These are phyloP conservation scores for Trachurus trachurus DNA, from an alignment of 2,797 vertebrate species.

Conservation along the genomic window DNA sequence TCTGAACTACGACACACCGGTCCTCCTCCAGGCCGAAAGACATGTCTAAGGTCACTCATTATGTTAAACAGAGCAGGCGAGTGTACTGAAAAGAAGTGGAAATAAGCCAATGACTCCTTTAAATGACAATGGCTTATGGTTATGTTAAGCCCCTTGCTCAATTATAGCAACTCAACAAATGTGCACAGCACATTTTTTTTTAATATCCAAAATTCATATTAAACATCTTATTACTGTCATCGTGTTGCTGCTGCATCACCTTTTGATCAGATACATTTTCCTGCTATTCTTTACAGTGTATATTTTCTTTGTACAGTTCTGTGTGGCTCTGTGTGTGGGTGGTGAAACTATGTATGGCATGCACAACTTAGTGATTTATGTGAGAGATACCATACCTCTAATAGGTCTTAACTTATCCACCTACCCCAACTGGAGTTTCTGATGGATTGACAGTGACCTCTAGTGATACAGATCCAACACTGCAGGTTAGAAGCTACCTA, in stretches of 20 bases:
- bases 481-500: slow-evolving; percentile 14
- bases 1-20: slow-evolving; percentile 88
- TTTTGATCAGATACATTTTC: neutral
- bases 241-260: neutral
- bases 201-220: neutral
- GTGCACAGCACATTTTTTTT: neutral
- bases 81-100: slow-evolving; percentile 5
- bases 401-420: neutral
- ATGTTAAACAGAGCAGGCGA: slow-evolving; percentile 35
- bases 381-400: slow-evolving; percentile 5
- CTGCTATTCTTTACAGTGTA: neutral
- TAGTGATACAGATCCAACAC: slow-evolving; percentile 39
- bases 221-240: neutral
- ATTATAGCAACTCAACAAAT: neutral
- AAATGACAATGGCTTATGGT: neutral
- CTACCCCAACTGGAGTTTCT: neutral
- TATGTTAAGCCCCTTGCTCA: neutral
- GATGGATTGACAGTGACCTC: slow-evolving; percentile 53
- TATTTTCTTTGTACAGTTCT: neutral
- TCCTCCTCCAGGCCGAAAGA: slow-evolving; percentile 90
- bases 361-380: slow-evolving; percentile 21
- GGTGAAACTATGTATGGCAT: slow-evolving; percentile 19
- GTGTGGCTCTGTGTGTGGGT: neutral
- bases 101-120: slow-evolving; percentile 21
- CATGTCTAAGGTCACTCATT: slow-evolving; percentile 79